Percentiles rank a stretch among this genome's conserved stretches.
These are phyloP conservation scores for Rhombomys opimus DNA, from an alignment of 2,113 vertebrate genomes.

Conservation along the genomic window DNA sequence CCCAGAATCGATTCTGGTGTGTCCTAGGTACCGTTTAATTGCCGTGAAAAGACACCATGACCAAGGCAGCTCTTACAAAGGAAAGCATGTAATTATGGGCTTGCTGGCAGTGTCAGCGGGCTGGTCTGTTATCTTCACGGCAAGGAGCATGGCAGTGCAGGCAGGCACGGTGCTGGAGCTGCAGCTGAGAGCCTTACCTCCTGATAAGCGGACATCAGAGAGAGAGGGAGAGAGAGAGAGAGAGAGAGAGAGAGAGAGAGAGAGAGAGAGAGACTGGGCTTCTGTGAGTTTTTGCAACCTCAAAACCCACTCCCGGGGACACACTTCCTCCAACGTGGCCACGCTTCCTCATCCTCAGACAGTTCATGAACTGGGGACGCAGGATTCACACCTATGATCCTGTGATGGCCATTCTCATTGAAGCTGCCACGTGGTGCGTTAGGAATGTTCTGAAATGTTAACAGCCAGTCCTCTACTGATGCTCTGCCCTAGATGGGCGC, in stretches of 20 bases:
- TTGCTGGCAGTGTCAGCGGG: not conserved
- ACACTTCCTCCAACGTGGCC: not conserved
- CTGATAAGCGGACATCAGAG: not conserved
- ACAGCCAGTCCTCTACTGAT: not conserved
- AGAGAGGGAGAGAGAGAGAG: not conserved
- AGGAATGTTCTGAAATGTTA: not conserved
- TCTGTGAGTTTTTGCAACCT: not conserved
- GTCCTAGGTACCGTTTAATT: not conserved
- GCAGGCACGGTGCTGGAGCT: not conserved
- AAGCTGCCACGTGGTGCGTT: too few species aligned
- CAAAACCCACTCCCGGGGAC: not conserved
- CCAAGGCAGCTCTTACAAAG: not conserved
- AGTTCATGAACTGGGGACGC: not conserved
- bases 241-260: not conserved
- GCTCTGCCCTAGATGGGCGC: fast-evolving
- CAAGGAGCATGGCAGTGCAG: not conserved
- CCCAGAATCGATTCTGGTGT: not conserved
- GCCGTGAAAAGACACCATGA: not conserved
- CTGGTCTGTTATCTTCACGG: not conserved
- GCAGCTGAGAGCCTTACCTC: not conserved
- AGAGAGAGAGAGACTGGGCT: not conserved
- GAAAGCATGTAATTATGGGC: not conserved
- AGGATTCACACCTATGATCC: not conserved
- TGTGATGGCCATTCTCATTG: not conserved
- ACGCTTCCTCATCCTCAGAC: not conserved